Evolutionary conservation across 2,888 invertebrate genomes (phyloP), one percentile per base, ranked within the genome.

Genomic region (Hyposoter didymator): DNA sequence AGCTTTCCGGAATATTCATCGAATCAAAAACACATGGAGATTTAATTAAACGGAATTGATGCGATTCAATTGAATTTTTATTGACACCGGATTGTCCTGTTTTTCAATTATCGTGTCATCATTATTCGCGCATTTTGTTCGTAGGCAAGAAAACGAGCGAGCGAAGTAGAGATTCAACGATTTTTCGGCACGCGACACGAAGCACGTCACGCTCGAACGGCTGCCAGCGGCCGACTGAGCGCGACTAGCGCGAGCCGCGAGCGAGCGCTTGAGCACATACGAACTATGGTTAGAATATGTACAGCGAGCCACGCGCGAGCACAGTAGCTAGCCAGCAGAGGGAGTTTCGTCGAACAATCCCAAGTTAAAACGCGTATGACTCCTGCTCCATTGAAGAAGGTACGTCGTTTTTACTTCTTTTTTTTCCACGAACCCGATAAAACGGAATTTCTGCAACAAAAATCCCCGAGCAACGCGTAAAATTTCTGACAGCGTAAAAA

Each of bases 181-280:
- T 47, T 45, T 45, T 39, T 70, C 72, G 84, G 75, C n/a, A n/a
- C 79, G 84, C 82, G 82, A 85, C 43, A 22, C 39, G 69, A 66
- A 83, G 78, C 87, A 84, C 86, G 73, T 90, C 84, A 88, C 85
- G 87, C 89, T 88, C 91, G 89, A 85, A 90, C 93, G 93, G 92
- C 91, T 92, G 92, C 91, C 92, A 91, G 91, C 91, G 90, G 91
- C 92, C 92, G 93, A 93, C 93, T 93, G 92, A 93, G 88, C 88
- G 90, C n/a, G n/a, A n/a, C 39, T 39, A 39, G 39, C n/a, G n/a
- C n/a, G n/a, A n/a, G n/a, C n/a, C n/a, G n/a, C n/a, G n/a, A n/a
- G n/a, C n/a, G n/a, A n/a, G n/a, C n/a, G n/a, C 39, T 39, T 90
- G 89, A 90, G 89, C 67, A 28, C 0, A 47, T 49, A 47, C 72